These are phyloP conservation scores for Pelusios castaneus DNA, from an alignment of 2,113 vertebrate species.

Conservation along the genomic window DNA sequence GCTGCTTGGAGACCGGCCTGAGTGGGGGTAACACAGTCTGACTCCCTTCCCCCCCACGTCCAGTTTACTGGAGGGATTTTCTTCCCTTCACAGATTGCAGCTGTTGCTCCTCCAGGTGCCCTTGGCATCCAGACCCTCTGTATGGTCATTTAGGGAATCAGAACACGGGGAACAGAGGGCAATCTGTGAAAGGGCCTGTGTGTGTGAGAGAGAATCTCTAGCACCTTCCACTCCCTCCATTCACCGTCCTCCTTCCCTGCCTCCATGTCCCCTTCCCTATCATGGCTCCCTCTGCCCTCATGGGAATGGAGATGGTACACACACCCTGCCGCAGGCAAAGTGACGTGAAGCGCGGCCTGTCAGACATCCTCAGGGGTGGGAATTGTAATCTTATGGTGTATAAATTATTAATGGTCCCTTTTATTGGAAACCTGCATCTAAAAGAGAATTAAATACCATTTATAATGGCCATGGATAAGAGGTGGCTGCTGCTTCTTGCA, in stretches of 20 bases:
- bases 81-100: background rate
- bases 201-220: background rate
- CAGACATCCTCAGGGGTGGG: background rate
- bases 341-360: slow-evolving; percentile 38
- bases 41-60: background rate
- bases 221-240: no score
- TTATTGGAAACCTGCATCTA: slow-evolving; percentile 14
- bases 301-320: background rate
- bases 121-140: accelerated
- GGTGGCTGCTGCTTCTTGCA: background rate
- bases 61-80: background rate
- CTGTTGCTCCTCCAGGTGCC: background rate
- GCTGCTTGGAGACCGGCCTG: background rate
- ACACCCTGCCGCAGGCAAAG: accelerated
- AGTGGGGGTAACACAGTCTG: accelerated
- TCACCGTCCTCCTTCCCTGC: accelerated
- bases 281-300: accelerated
- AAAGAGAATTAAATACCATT: slow-evolving; percentile 70
- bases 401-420: slow-evolving; percentile 70
- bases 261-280: accelerated
- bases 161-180: accelerated
- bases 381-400: slow-evolving; percentile 50
- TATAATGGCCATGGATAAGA: slow-evolving; percentile 29
- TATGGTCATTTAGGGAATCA: background rate
- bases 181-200: background rate